phyloP scores from a whole-genome alignment of 2,797 vertebrate species.

The Gouania willdenowi region DNA sequence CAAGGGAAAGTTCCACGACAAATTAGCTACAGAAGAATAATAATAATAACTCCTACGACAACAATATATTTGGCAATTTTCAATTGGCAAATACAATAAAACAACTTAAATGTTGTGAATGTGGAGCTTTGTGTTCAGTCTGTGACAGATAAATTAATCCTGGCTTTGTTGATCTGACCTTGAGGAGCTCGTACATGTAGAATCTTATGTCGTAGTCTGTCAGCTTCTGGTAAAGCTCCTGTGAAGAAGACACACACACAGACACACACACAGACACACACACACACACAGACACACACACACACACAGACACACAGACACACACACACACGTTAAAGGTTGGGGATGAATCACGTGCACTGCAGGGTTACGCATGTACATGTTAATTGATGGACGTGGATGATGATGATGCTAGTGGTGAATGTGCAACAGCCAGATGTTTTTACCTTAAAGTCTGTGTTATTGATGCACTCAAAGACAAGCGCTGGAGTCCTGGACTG shows the following conservation, averaged over 20 bases:
- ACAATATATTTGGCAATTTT: too few species aligned
- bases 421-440: neutral
- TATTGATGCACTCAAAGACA: slow-evolving; percentile 99
- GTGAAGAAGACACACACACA: slow-evolving; percentile 62
- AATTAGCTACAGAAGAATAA: too few species aligned
- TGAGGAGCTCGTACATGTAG: slow-evolving; percentile 98
- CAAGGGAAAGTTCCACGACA: too few species aligned
- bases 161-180: slow-evolving; percentile 82
- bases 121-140: too few species aligned
- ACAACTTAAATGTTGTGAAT: too few species aligned
- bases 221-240: slow-evolving; percentile 99
- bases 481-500: slow-evolving; percentile 98
- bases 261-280: too few species aligned
- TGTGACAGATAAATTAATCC: too few species aligned
- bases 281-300: too few species aligned
- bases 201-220: slow-evolving; percentile 97
- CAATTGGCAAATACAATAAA: too few species aligned
- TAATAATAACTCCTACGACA: too few species aligned
- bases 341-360: neutral
- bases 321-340: too few species aligned
- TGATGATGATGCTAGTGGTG: slow-evolving; percentile 17
- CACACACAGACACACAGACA: too few species aligned
- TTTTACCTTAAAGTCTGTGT: slow-evolving; percentile 99
- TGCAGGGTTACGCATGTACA: slow-evolving; percentile 25
- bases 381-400: slow-evolving; percentile 41